Percentiles rank a stretch among this genome's conserved stretches.
Conservation (phyloP, 2,113 vertebrate genomes). For the Gambusia holbrooki region DNA sequence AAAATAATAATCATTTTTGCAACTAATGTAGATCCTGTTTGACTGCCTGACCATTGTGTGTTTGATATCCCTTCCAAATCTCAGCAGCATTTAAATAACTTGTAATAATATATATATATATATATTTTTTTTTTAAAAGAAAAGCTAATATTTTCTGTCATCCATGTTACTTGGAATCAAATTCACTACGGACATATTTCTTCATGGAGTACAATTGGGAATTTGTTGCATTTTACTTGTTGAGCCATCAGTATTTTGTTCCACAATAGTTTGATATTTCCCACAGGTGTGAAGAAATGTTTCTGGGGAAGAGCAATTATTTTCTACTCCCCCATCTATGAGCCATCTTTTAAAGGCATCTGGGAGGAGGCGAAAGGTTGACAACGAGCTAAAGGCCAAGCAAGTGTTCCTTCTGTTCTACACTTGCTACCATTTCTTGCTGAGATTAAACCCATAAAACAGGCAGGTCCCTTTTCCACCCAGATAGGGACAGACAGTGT, state of each 20-base stretch:
- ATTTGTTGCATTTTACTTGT: conserved; percentile 14
- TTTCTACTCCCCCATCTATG: conserved; percentile 34
- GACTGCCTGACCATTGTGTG: conserved; percentile 17
- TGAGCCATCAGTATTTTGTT: conserved; percentile 21
- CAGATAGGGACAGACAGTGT: conserved; percentile 46
- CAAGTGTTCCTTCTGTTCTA: conserved; percentile 29
- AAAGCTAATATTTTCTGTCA: neutral
- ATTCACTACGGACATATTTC: conserved; percentile 1
- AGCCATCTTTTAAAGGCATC: conserved; percentile 27
- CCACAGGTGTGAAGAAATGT: conserved; percentile 7
- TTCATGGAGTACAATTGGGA: conserved; percentile 21
- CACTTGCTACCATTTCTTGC: conserved; percentile 18
- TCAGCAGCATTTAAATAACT: conserved; percentile 3
- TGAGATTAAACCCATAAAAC: conserved; percentile 79
- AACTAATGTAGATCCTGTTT: conserved; percentile 1
- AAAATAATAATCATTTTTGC: conserved; percentile 7
- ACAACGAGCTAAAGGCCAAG: conserved; percentile 46
- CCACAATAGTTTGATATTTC: conserved; percentile 22
- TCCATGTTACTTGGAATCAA: neutral
- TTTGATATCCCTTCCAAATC: neutral
- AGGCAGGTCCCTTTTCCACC: conserved; percentile 49
- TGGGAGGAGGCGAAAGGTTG: neutral
- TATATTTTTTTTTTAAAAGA: neutral
- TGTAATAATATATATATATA: neutral
- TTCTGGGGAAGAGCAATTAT: conserved; percentile 11